Percentiles rank a stretch among this genome's conserved stretches.
phyloP scores from a whole-genome alignment of 2,113 vertebrate genomes.

The Todiramphus saurophagus region DNA sequence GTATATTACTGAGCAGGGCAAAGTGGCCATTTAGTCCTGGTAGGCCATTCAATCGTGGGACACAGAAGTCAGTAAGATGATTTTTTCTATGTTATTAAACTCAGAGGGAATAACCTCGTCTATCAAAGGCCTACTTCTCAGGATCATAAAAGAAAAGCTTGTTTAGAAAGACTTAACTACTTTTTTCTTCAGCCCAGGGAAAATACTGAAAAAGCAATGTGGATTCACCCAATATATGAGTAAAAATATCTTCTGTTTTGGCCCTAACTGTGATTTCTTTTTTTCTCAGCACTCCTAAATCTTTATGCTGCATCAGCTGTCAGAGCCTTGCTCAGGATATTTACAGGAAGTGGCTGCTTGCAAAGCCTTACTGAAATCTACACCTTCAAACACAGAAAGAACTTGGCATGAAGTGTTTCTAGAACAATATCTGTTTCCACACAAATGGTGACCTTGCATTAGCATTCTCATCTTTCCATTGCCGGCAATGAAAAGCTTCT shows the following conservation, averaged over 20 bases:
- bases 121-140: background rate
- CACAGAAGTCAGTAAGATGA: background rate
- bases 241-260: background rate
- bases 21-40: background rate
- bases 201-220: background rate
- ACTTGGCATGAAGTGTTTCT: background rate
- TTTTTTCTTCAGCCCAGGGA: background rate
- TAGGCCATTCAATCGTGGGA: background rate
- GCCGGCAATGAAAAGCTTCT: background rate
- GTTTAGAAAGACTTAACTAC: background rate
- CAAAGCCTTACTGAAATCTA: background rate
- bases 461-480: background rate
- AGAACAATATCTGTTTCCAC: background rate
- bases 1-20: background rate
- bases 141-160: background rate
- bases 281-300: background rate
- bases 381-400: background rate
- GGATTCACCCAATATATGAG: background rate
- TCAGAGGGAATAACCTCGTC: background rate
- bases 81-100: background rate
- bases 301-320: background rate
- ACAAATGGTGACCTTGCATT: background rate
- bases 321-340: background rate
- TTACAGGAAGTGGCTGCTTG: background rate
- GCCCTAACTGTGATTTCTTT: background rate